Percentiles rank a stretch among this genome's conserved stretches.
phyloP scores from a whole-genome alignment of 2,888 invertebrate genomes.

The Eumacrocentrus americanus region DNA sequence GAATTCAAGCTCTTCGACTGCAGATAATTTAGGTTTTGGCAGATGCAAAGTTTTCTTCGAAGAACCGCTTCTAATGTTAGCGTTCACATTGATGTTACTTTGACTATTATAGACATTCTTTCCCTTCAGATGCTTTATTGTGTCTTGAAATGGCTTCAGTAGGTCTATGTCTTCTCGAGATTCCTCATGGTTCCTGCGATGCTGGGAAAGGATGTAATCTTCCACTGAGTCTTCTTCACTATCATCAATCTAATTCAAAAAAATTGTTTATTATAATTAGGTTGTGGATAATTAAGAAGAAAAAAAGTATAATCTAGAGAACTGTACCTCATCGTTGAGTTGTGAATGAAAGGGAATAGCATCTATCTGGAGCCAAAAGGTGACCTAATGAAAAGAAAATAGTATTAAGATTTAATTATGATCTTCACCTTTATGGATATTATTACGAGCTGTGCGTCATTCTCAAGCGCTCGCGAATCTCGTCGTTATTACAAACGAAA shows the following conservation, averaged over 20 bases:
- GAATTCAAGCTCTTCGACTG: too few relatives aligned
- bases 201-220: background rate
- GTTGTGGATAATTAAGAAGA: background rate
- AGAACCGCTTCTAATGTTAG: background rate
- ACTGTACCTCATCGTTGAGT: conserved; percentile 2
- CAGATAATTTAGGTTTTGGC: background rate
- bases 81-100: background rate
- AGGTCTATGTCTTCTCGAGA: background rate
- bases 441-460: conserved; percentile 9
- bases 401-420: background rate
- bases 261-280: background rate
- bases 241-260: background rate
- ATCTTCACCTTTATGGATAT: background rate
- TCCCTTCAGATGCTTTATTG: background rate
- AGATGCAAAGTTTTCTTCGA: background rate
- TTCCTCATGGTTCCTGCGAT: background rate
- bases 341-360: conserved; percentile 4
- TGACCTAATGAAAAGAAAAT: conserved; percentile 1
- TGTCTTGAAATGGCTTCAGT: background rate
- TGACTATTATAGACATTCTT: background rate
- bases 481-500: conserved; percentile 20
- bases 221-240: background rate
- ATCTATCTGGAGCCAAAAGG: conserved; percentile 2
- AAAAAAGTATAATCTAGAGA: background rate
- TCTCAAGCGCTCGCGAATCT: conserved; percentile 1